These are phyloP conservation scores for Jacana jacana DNA, from an alignment of 2,113 vertebrate species.

Conservation along the genomic window DNA sequence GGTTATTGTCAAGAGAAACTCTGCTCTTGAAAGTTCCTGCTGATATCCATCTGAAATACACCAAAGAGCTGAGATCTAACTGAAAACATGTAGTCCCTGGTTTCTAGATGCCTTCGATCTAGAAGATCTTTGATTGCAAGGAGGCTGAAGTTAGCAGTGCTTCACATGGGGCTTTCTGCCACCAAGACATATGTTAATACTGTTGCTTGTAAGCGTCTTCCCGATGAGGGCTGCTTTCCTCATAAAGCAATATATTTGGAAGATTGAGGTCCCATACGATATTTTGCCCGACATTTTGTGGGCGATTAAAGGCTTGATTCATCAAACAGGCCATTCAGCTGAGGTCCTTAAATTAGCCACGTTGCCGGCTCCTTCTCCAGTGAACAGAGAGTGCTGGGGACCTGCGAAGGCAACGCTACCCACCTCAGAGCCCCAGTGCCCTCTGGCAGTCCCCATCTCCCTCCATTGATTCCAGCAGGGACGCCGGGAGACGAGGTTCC, in stretches of 20 bases:
- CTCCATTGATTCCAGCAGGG: background rate
- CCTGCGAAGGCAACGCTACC: background rate
- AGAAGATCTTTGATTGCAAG: background rate
- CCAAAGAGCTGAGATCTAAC: background rate
- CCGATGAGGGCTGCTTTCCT: background rate
- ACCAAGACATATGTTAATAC: accelerated
- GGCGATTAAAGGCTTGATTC: background rate
- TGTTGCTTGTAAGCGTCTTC: background rate
- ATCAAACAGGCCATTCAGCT: background rate
- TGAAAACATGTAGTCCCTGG: background rate
- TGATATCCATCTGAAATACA: background rate
- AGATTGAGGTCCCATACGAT: accelerated
- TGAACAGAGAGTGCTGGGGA: background rate
- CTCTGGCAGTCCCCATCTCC: background rate
- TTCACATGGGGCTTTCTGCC: background rate
- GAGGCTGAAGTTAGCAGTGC: accelerated
- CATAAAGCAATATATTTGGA: background rate
- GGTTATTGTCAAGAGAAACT: background rate
- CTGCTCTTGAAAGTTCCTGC: background rate
- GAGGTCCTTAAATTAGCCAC: background rate
- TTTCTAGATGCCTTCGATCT: background rate
- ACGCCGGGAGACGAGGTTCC: background rate
- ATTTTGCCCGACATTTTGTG: background rate
- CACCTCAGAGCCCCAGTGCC: background rate
- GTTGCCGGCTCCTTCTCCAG: background rate